A percentile compares a stretch with the other conserved stretches of the same genome.
Conservation (phyloP, 2,888 invertebrate species). For the Spialia ferax region DNA sequence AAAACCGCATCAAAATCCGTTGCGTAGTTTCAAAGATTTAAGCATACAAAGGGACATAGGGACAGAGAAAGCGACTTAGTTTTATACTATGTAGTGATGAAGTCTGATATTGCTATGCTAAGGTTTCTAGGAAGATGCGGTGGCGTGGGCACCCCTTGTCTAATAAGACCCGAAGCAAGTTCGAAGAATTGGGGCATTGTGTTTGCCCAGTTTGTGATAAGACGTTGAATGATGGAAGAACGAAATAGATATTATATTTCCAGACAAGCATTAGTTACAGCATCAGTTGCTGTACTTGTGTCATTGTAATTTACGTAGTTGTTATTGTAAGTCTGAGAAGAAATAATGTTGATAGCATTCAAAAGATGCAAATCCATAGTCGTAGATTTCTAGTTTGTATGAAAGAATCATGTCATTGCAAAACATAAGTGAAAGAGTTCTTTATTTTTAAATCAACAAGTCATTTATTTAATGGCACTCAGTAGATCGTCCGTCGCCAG, state of each 20-base stretch:
- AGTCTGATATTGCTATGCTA: conserved; percentile 65
- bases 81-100: too few species aligned
- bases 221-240: neutral
- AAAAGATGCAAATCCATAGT: too few species aligned
- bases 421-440: neutral
- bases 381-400: too few species aligned
- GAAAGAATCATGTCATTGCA: neutral
- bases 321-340: too few species aligned
- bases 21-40: too few species aligned
- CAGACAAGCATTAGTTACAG: too few species aligned
- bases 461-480: neutral
- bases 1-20: conserved; percentile 7
- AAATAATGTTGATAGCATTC: too few species aligned
- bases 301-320: too few species aligned
- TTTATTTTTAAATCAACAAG: neutral
- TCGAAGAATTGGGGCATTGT: conserved; percentile 46
- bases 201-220: neutral
- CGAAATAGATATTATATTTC: neutral
- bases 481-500: neutral
- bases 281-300: too few species aligned
- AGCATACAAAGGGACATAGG: too few species aligned
- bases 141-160: conserved; percentile 44
- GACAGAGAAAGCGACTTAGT: too few species aligned
- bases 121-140: conserved; percentile 69
- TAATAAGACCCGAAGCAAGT: conserved; percentile 45